These are phyloP conservation scores for Ichneumon xanthorius DNA, from an alignment of 2,888 invertebrate species.

Conservation along the genomic window DNA sequence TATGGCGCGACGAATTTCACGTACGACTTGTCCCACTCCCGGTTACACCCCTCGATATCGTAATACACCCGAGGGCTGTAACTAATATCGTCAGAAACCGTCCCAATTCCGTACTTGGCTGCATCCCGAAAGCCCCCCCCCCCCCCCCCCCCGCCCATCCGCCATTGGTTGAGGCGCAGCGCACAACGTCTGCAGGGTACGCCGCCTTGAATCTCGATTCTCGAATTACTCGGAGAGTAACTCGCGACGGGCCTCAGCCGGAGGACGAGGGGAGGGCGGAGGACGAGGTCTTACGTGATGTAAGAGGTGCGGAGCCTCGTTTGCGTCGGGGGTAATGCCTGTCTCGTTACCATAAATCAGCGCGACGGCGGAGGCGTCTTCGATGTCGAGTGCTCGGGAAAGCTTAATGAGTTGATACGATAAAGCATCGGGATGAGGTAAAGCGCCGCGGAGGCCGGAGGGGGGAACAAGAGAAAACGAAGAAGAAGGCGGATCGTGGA, in stretches of 20 bases:
- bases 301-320: conserved; percentile 46
- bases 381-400: conserved; percentile 64
- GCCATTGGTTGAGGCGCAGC: not conserved
- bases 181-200: not conserved
- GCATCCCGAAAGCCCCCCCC: not conserved
- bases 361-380: conserved; percentile 55
- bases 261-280: not conserved
- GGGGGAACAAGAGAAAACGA: not conserved
- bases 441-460: not conserved
- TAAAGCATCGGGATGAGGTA: conserved; percentile 54
- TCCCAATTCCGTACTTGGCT: not conserved
- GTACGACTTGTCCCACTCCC: not conserved
- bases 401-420: conserved; percentile 69
- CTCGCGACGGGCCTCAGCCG: not conserved
- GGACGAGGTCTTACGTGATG: conserved; percentile 26
- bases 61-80: not conserved
- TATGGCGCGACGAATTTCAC: not conserved
- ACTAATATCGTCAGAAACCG: conserved; percentile 13
- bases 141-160: too few relatives aligned
- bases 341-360: conserved; percentile 68
- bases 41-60: not conserved
- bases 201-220: conserved; percentile 36
- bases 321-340: conserved; percentile 48
- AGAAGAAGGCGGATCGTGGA: not conserved
- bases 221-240: conserved; percentile 51